Base-by-base conservation (phyloP, 64 coral and sea anemone genomes). In the Stichodactyla helianthus region DNA sequence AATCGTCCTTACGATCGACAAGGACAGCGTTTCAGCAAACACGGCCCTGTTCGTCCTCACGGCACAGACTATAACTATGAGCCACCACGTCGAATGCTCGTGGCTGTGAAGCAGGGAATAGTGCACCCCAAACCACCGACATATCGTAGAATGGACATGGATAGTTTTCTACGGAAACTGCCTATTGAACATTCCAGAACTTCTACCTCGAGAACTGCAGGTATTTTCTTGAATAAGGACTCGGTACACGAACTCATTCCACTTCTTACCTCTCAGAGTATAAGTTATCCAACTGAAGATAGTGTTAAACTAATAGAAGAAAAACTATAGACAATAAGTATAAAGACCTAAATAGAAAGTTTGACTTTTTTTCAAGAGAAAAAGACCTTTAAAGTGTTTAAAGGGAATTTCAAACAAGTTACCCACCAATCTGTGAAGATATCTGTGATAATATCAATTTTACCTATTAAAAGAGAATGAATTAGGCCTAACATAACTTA, bases 161-260 rank as follows among this genome's bases (percentile, higher is more conserved):
- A 99, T 82, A 83, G 51, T 53, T 70, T 91, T 44, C 61, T 99
- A 68, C 77, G 93, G 53, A 99, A 99, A 91, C 70, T 99, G 27
- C 97, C 97, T 44, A 99, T 99, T 76, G 97, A 99, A 28, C 97
- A 99, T 80, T 93, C 89, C n/a, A 91, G 97, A 78, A 95, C 88
- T 50, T 99, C 97, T 12, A 95, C 97, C 52, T 99, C 97, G 6
- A 95, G 97, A 93, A 81, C 68, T 35, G 93, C 88, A 59, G 97
- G 97, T 99, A 91, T n/a, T 65, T 60, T 5, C 62, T 65, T 65
- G 2, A 60, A 5, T 60, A 60, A 60, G 18, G 59, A 60, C 14
- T 60, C 18, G 44, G 50, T 8, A 68, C 19, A 20, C 25, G n/a
- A n/a, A 68, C 59, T 9, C n/a, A n/a, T n/a, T 7, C 63, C 63